Base-by-base conservation (phyloP, 1,140 invertebrate genomes). In the Danaus plexippus region DNA sequence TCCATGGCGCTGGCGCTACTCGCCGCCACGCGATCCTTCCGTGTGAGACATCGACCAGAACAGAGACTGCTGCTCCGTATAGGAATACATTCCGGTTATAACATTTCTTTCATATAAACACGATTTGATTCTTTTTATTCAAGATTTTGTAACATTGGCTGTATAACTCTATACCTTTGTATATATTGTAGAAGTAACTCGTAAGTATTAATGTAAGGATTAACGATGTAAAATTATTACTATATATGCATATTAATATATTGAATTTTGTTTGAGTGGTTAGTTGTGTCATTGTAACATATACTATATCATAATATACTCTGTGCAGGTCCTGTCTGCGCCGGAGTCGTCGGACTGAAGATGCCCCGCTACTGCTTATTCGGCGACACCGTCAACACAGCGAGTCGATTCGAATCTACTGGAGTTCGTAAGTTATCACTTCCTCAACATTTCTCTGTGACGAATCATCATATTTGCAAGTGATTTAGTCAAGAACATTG, bases 401-500 rank as follows among this genome's bases (percentile, higher is more conserved):
- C 96, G 0, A 97, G 96, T 5, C 88, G 97, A 43, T 97, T 98
- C 94, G 96, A 98, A 85, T 97, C 95, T 1, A 97, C 94, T n/a
- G 96, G 96, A 1, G 93, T 94, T 74, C 90, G 85, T 88, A 72
- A 80, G 80, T 79, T 40, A 43, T 51, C 45, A 9, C 42, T 61
- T 45, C 22, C 2, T 32, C 22, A 32, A 32, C 22, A 32, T 32
- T 32, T 32, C 0, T 32, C 5, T 3, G 4, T 32, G 7, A 32
- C 22, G 7, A 1, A 2, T 32, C 22, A 32, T 32, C 22, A 32
- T 32, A 32, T 4, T 32, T 32, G 22, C 22, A 7, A 32, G 22
- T 32, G 7, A 2, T 32, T 32, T 32, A 2, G 7, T 32, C 4
- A 32, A 32, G 22, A 32, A 32, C 5, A 32, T 32, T 32, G 22